Conservation (phyloP, 2,888 invertebrate species). For the Macaria notata region DNA sequence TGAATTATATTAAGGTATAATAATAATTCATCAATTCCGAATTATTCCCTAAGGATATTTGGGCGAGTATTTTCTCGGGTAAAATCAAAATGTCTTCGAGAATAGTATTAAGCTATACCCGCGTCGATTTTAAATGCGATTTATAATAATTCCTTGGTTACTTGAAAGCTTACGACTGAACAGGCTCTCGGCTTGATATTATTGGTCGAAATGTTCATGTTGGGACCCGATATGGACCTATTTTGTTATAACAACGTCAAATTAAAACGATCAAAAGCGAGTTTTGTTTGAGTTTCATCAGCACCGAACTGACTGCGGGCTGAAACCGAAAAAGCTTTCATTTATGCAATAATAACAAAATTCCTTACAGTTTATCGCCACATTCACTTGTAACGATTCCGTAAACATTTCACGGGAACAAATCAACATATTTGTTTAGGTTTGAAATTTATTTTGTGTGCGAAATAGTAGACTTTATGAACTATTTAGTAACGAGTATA, state of each 20-base stretch:
- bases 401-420: neutral
- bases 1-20: conserved; percentile 9
- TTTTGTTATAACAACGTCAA: conserved; percentile 16
- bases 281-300: conserved; percentile 24
- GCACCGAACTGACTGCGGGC: conserved; percentile 3
- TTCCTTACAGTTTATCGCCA: neutral
- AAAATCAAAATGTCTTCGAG: conserved; percentile 23
- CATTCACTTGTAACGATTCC: neutral
- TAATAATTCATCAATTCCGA: conserved; percentile 25
- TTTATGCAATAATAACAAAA: conserved; percentile 8
- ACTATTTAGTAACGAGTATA: too few species aligned
- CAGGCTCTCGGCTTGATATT: conserved; percentile 16
- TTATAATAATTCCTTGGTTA: conserved; percentile 21
- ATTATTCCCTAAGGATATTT: conserved; percentile 21
- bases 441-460: too few species aligned
- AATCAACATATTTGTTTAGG: too few species aligned
- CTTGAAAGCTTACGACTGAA: conserved; percentile 21
- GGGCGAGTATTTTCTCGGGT: conserved; percentile 8
- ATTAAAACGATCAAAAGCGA: conserved; percentile 23
- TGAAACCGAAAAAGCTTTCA: conserved; percentile 1
- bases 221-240: conserved; percentile 8
- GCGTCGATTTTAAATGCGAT: conserved; percentile 13
- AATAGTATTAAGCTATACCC: conserved; percentile 10
- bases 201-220: conserved; percentile 25
- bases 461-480: too few species aligned